Evolutionary conservation across 2,113 vertebrate genomes (phyloP).

Genomic region (Okapia johnstoni): DNA sequence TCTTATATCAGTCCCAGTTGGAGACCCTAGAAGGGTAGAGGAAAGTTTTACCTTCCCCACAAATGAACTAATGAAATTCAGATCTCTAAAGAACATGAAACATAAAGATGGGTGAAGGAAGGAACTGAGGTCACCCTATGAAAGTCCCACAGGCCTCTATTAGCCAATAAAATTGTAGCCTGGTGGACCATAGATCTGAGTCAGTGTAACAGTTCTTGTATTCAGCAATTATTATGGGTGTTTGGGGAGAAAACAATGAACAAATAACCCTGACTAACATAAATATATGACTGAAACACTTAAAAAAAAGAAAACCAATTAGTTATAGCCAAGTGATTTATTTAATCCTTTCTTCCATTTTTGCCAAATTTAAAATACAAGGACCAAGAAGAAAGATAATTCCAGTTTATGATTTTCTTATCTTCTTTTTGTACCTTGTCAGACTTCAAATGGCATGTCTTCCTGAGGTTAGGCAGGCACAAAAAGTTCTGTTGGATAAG

Average conservation of each 20-base stretch:
- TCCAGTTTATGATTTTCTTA: background rate
- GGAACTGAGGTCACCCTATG: background rate
- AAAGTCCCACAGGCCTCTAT: background rate
- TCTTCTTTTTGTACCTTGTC: background rate
- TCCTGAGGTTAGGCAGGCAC: background rate
- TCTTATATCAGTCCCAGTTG: background rate
- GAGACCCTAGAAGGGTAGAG: background rate
- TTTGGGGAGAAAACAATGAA: background rate
- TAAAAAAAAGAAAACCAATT: background rate
- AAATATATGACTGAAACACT: background rate
- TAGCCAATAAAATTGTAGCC: background rate
- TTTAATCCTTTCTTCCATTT: background rate
- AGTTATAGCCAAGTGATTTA: background rate
- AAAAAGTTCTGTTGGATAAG: background rate
- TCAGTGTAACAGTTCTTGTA: background rate
- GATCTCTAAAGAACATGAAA: background rate
- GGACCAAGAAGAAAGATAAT: background rate
- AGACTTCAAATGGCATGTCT: background rate
- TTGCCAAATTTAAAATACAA: background rate
- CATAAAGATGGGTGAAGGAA: background rate
- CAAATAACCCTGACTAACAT: background rate
- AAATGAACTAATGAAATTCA: background rate
- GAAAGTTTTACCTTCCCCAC: background rate
- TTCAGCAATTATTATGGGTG: background rate
- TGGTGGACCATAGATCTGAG: background rate